Evolutionary conservation across 2,888 invertebrate genomes (phyloP).

Genomic region (Caenorhabditis sp.): DNA sequence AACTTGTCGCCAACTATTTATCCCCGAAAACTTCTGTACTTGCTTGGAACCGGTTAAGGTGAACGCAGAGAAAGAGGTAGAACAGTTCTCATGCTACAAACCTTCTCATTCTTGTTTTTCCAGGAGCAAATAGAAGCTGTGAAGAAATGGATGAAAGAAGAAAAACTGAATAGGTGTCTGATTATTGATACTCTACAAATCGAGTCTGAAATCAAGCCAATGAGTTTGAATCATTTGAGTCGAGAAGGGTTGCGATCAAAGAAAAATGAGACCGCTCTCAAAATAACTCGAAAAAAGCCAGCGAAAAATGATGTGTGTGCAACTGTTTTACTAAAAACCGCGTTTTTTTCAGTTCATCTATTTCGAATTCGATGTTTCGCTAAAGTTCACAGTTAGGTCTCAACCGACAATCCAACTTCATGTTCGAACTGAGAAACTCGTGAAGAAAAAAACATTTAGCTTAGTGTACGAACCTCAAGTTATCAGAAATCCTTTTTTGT

Average conservation of each 20-base stretch:
- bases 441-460: not conserved
- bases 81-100: too few species aligned
- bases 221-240: not conserved
- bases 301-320: not conserved
- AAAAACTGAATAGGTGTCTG: not conserved
- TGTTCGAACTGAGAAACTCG: too few species aligned
- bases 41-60: too few species aligned
- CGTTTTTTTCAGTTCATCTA: not conserved
- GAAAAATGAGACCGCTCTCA: not conserved
- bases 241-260: not conserved
- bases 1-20: too few species aligned
- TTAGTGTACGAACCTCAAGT: not conserved
- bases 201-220: not conserved
- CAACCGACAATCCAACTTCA: too few species aligned
- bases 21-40: conserved; percentile 59
- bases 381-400: not conserved
- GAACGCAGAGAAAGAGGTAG: too few species aligned
- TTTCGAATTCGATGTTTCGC: not conserved
- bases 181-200: not conserved
- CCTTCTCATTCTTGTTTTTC: too few species aligned
- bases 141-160: not conserved
- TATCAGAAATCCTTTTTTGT: not conserved
- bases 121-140: not conserved
- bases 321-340: not conserved
- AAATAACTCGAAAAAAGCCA: not conserved